Evolutionary conservation across 2,113 vertebrate species (phyloP), one percentile per base, ranked within the genome.

Genomic region (Hemibagrus wyckioides): DNA sequence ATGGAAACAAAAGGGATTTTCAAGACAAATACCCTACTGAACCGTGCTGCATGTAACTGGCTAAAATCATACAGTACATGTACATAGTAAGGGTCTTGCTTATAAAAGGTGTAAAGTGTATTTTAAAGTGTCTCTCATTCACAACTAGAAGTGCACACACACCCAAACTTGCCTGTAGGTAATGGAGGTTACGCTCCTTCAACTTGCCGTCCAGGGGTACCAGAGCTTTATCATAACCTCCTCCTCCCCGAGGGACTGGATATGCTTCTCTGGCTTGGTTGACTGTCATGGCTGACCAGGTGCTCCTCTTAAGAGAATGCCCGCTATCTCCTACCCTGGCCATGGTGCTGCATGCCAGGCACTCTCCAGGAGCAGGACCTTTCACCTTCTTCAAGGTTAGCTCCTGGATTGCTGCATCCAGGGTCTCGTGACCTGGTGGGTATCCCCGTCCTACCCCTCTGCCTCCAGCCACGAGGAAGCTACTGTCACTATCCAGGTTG

Each of bases 271-370:
- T 95, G 69, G 98, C 98, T 93, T 99, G 98, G 96, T 96, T 99
- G 92, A 99, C 98, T 0, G 98, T 99, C 98, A 99, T 99, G 91
- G 98, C 97, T 81, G 98, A 98, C 98, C 98, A 99, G 84, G 97
- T 98, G 63, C 97, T 98, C 91, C 98, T 96, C 94, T 99, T 99
- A 92, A 98, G 94, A 0, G 97, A 98, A 89, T 98, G 98, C 86
- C 96, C 97, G 0, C 92, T 85, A 89, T 91, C 93, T 2, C 90
- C 90, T 6, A 96, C 95, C 95, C 98, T 96, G 88, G 97, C 97
- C 95, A 99, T 97, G 57, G 96, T 97, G 73, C 96, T 97, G 69
- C 98, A 99, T 67, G 98, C 98, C 93, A 98, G 90, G 92, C 98
- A 99, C 93, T 98, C 98, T 83, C 96, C 97, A 79, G 97, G 97